A percentile compares a stretch with the other conserved stretches of the same genome.
Conservation (phyloP, 2,113 vertebrate species). For the Lophius piscatorius region DNA sequence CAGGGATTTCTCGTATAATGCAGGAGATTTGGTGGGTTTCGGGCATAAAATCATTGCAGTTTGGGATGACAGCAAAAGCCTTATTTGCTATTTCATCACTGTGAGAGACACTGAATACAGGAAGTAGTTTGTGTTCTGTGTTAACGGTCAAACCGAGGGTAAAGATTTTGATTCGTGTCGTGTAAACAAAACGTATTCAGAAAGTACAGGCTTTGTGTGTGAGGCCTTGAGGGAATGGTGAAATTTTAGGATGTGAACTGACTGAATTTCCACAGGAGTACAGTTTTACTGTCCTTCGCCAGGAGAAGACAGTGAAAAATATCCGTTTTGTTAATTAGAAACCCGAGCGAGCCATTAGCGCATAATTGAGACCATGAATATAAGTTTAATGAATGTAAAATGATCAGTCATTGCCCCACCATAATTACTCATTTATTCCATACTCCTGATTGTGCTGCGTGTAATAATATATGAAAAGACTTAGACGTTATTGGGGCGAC, state of each 20-base stretch:
- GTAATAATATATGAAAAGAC: constrained; percentile 18
- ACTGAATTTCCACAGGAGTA: constrained; percentile 1
- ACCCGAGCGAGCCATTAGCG: constrained; percentile 53
- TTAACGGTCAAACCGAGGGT: too few relatives aligned
- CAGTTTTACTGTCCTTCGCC: constrained; percentile 30
- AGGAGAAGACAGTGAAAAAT: constrained; percentile 39
- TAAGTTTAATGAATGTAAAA: constrained; percentile 70
- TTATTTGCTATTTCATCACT: too few relatives aligned
- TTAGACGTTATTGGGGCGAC: constrained; percentile 20
- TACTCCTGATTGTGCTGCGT: constrained; percentile 17
- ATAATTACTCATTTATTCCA: constrained; percentile 55
- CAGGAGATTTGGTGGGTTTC: too few relatives aligned
- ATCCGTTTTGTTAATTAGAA: constrained; percentile 49
- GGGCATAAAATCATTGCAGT: too few relatives aligned
- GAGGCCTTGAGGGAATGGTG: background rate
- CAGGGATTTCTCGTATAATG: too few relatives aligned
- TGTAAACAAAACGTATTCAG: background rate
- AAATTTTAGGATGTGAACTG: background rate
- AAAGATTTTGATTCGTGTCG: constrained; percentile 2
- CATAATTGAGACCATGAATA: constrained; percentile 60
- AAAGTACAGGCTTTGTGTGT: background rate
- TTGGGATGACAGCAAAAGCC: too few relatives aligned
- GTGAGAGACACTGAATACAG: too few relatives aligned
- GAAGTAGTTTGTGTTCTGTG: too few relatives aligned
- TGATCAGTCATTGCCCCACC: constrained; percentile 52